Evolutionary conservation across 2,888 invertebrate species (phyloP).

Genomic region (Listrodromus nycthemerus): DNA sequence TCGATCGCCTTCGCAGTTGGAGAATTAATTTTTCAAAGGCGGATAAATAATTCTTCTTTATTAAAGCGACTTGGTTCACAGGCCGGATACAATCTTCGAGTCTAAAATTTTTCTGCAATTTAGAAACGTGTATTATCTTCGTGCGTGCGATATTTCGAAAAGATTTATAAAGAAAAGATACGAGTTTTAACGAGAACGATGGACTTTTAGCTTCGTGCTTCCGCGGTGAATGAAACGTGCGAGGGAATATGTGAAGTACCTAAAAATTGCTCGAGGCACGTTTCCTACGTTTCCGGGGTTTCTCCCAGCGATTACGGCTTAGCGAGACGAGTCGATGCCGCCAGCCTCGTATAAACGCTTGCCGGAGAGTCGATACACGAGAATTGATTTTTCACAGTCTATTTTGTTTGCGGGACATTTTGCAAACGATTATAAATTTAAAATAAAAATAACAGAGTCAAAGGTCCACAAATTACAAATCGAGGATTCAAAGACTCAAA

Average conservation of each 20-base stretch:
- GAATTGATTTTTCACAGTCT: constrained; percentile 69
- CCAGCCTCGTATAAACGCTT: too few species aligned
- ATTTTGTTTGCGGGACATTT: background rate
- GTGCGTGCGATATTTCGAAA: background rate
- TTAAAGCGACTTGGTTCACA: background rate
- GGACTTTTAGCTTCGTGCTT: background rate
- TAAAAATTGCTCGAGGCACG: background rate
- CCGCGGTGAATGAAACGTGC: constrained; percentile 7
- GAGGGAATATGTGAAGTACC: background rate
- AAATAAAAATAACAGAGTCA: too few species aligned
- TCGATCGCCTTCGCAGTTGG: too few species aligned
- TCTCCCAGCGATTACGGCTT: background rate
- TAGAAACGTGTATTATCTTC: background rate
- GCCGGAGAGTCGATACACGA: constrained; percentile 14
- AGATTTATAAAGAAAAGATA: background rate
- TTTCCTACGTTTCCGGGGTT: constrained; percentile 25
- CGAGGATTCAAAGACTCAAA: too few species aligned
- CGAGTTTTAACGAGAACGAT: background rate
- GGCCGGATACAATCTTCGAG: background rate
- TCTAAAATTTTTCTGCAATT: background rate
- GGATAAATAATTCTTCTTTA: background rate
- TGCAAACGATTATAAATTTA: background rate
- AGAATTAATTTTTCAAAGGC: constrained; percentile 70
- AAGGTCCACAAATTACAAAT: too few species aligned
- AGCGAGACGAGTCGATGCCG: too few species aligned